Evolutionary conservation across 2,888 invertebrate genomes (phyloP).

Genomic region (Cryptosula pallasiana): DNA sequence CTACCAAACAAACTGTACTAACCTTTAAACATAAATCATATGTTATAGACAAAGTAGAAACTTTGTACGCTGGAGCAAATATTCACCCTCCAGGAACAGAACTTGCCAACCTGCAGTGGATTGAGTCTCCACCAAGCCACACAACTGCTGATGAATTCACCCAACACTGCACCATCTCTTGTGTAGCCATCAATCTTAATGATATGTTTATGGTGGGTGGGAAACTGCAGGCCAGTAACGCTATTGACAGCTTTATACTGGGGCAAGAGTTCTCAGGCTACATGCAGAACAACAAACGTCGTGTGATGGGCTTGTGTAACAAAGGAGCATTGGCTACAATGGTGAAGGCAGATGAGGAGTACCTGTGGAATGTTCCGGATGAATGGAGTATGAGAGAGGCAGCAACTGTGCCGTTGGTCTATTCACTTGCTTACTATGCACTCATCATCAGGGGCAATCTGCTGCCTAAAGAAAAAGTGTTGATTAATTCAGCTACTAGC

Average conservation of each 20-base stretch:
- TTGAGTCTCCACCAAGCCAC: no score
- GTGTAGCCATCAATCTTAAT: no score
- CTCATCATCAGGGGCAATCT: conserved; percentile 82
- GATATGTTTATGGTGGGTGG: no score
- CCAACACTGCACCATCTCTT: no score
- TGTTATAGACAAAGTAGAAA: no score
- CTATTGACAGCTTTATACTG: conserved; percentile 84
- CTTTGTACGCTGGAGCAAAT: no score
- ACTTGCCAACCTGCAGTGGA: no score
- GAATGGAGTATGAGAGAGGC: conserved; percentile 86
- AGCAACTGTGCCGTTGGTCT: conserved; percentile 89
- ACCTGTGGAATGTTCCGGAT: conserved; percentile 75
- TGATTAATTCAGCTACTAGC: conserved; percentile 92
- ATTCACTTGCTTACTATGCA: conserved; percentile 83
- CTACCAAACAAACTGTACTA: no score
- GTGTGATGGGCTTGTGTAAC: conserved; percentile 65
- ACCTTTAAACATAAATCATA: no score
- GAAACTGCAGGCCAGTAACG: conserved; percentile 86
- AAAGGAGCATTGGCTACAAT: conserved; percentile 67
- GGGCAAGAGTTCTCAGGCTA: conserved; percentile 91
- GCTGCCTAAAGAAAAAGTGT: conserved; percentile 64
- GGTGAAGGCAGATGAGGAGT: conserved; percentile 72
- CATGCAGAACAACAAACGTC: no score
- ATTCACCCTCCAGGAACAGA: no score
- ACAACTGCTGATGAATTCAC: no score